phyloP scores from a whole-genome alignment of 2,888 invertebrate species.

The Troides helena region DNA sequence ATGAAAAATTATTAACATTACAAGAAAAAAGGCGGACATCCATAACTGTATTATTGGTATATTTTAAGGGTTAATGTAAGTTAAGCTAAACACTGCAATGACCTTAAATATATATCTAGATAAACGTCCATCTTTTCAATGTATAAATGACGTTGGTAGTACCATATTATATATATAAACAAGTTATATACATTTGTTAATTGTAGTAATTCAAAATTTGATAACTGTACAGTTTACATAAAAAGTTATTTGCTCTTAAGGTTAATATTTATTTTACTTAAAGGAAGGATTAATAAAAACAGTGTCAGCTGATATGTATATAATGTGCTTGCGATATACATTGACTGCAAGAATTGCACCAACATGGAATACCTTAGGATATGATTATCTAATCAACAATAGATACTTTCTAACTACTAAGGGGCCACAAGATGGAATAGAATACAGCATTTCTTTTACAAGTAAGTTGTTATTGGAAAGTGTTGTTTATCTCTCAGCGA shows the following conservation, averaged over 20 bases:
- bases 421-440: conserved; percentile 59
- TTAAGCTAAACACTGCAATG: too few species aligned
- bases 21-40: too few species aligned
- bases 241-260: not conserved
- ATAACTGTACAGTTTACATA: too few species aligned
- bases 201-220: too few species aligned
- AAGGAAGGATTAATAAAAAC: conserved; percentile 56
- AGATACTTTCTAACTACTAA: conserved; percentile 59
- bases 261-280: conserved; percentile 18
- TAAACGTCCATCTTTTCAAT: too few species aligned
- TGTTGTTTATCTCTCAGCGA: too few species aligned
- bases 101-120: too few species aligned
- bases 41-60: too few species aligned
- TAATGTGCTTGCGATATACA: conserved; percentile 67
- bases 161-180: too few species aligned
- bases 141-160: too few species aligned
- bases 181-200: too few species aligned
- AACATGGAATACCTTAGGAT: conserved; percentile 60
- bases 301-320: conserved; percentile 53
- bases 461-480: conserved; percentile 42
- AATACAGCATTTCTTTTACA: conserved; percentile 46
- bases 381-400: conserved; percentile 62
- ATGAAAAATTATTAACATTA: not conserved
- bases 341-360: conserved; percentile 69
- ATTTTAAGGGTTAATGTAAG: too few species aligned